These are phyloP conservation scores for Anisognathus igniventris DNA, from an alignment of 2,797 vertebrate genomes.

Conservation along the genomic window DNA sequence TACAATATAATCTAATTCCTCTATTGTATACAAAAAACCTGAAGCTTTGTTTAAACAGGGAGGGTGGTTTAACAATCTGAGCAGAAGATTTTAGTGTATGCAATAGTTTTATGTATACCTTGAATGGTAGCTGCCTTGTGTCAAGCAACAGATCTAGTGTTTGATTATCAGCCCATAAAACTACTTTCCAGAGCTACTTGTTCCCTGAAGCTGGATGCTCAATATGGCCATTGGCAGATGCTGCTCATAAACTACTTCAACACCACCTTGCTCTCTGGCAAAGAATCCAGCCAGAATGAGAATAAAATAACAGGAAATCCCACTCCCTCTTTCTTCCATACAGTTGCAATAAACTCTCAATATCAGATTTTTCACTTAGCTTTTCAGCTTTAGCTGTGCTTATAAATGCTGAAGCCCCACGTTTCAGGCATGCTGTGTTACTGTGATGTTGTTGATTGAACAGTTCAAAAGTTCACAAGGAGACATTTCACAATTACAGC, in stretches of 20 bases:
- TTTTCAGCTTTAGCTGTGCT: slow-evolving; percentile 21
- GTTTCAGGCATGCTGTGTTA: background rate
- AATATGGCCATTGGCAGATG: background rate
- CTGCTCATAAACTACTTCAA: background rate
- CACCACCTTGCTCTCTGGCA: background rate
- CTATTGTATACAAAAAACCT: background rate
- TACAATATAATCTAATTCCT: background rate
- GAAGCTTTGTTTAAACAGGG: background rate
- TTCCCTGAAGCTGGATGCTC: background rate
- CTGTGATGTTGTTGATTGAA: slow-evolving; percentile 3
- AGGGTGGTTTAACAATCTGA: background rate
- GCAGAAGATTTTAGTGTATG: background rate
- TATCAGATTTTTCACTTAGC: background rate
- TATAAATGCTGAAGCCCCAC: background rate
- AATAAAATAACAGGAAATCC: slow-evolving; percentile 4
- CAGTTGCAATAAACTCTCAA: background rate
- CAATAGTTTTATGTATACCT: background rate
- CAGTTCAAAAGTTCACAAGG: slow-evolving; percentile 36
- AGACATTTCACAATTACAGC: slow-evolving; percentile 15
- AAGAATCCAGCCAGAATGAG: background rate
- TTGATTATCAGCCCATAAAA: slow-evolving; percentile 8
- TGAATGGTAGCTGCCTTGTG: background rate
- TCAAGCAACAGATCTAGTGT: background rate
- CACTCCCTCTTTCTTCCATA: background rate
- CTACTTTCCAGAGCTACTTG: background rate